phyloP scores from a whole-genome alignment of 2,113 vertebrate species.

The Barbus barbus region DNA sequence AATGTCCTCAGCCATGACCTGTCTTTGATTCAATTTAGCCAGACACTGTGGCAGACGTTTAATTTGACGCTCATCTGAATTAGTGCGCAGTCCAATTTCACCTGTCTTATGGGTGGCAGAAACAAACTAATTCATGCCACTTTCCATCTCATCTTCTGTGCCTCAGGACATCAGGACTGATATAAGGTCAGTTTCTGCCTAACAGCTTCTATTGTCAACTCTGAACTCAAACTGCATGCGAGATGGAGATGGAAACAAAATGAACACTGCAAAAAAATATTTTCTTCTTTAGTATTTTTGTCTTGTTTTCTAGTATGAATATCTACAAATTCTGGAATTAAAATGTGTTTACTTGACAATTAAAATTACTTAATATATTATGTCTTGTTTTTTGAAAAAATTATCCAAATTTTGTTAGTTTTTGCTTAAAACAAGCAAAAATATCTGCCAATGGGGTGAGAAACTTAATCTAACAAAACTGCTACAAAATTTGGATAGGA shows the following conservation, averaged over 20 bases:
- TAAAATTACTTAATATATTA: too few species aligned
- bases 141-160: background rate
- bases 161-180: constrained; percentile 1
- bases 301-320: too few species aligned
- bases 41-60: background rate
- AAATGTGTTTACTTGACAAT: too few species aligned
- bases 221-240: background rate
- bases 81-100: background rate
- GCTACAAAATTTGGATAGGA: too few species aligned
- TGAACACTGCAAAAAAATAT: background rate
- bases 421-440: too few species aligned
- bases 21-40: background rate
- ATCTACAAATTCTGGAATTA: too few species aligned
- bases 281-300: too few species aligned
- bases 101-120: background rate
- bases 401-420: too few species aligned
- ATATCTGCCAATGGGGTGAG: too few species aligned
- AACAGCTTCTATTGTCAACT: background rate
- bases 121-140: background rate
- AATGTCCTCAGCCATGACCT: background rate
- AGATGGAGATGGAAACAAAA: background rate
- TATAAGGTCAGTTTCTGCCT: background rate
- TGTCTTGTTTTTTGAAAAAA: too few species aligned
- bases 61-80: background rate
- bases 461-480: too few species aligned